Conservation (phyloP, 1,140 invertebrate genomes). For the Steinernema feltiae region DNA sequence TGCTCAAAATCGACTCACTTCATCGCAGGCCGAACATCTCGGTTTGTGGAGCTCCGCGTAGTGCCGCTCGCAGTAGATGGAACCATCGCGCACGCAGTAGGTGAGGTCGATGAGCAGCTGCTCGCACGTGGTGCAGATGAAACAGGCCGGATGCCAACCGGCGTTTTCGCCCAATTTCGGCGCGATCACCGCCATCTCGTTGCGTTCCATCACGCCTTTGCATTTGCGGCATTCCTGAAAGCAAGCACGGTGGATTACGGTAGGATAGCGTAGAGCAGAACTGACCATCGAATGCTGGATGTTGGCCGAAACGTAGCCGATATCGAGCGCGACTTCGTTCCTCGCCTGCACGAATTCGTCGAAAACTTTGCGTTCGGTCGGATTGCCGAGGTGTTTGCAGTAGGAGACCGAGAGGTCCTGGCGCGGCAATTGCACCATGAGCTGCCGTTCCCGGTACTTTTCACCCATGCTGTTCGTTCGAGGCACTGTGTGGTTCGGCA, state of each 20-base stretch:
- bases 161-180: constrained; percentile 67
- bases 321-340: constrained; percentile 88
- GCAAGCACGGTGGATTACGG: no score
- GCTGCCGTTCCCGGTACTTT: constrained; percentile 71
- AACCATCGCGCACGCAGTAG: constrained; percentile 79
- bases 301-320: constrained; percentile 67
- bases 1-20: no score
- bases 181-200: constrained; percentile 69
- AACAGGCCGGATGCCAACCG: constrained; percentile 80
- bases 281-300: constrained; percentile 52
- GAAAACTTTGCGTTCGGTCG: constrained; percentile 61
- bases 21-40: constrained; percentile 83
- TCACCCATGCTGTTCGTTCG: constrained; percentile 71
- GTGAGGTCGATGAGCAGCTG: constrained; percentile 78
- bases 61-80: constrained; percentile 81
- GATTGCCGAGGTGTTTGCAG: constrained; percentile 72
- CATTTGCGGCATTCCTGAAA: constrained; percentile 67
- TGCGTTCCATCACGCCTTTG: constrained; percentile 64
- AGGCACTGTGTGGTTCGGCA: constrained; percentile 73
- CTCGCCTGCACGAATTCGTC: constrained; percentile 82
- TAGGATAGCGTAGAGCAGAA: no score
- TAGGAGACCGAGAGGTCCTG: constrained; percentile 84
- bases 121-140: constrained; percentile 74
- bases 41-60: constrained; percentile 86
- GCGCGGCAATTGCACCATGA: constrained; percentile 78